Percentiles rank a stretch among this genome's conserved stretches.
Conservation (phyloP, 2,797 vertebrate species). For the Sebastes iracundus region DNA sequence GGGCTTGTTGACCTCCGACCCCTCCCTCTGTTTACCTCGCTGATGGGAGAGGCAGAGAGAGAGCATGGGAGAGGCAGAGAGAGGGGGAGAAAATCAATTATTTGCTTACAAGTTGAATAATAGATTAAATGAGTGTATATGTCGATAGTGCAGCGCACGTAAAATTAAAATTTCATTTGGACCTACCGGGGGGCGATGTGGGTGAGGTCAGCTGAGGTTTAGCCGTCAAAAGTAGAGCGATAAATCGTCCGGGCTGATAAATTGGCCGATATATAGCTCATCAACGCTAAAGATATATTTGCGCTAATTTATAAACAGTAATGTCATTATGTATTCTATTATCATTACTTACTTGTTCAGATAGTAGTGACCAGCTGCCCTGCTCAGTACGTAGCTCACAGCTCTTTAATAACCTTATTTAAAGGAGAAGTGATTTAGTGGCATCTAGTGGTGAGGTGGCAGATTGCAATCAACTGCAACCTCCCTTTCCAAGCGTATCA, state of each 20-base stretch:
- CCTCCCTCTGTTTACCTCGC: conserved; percentile 61
- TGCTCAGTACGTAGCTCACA: not conserved
- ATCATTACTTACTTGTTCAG: no score
- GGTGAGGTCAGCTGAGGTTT: not conserved
- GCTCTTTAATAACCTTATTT: not conserved
- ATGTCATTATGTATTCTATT: not conserved
- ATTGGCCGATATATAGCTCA: no score
- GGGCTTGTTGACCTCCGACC: conserved; percentile 67
- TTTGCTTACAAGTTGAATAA: conserved; percentile 48
- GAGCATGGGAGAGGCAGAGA: not conserved
- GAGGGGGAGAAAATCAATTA: conserved; percentile 32
- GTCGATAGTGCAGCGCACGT: not conserved
- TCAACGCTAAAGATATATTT: not conserved
- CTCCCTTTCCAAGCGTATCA: no score
- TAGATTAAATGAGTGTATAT: conserved; percentile 33
- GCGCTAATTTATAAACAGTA: not conserved
- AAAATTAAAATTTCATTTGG: conserved; percentile 42
- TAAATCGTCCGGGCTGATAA: not conserved
- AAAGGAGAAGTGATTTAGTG: not conserved
- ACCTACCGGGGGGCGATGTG: not conserved
- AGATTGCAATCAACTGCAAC: no score
- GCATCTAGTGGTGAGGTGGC: no score
- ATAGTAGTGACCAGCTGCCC: not conserved
- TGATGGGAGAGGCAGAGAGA: conserved; percentile 17
- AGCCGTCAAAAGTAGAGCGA: not conserved